Evolutionary conservation across 2,888 invertebrate species (phyloP), one percentile per base, ranked within the genome.

Genomic region (Protophormia terraenovae): DNA sequence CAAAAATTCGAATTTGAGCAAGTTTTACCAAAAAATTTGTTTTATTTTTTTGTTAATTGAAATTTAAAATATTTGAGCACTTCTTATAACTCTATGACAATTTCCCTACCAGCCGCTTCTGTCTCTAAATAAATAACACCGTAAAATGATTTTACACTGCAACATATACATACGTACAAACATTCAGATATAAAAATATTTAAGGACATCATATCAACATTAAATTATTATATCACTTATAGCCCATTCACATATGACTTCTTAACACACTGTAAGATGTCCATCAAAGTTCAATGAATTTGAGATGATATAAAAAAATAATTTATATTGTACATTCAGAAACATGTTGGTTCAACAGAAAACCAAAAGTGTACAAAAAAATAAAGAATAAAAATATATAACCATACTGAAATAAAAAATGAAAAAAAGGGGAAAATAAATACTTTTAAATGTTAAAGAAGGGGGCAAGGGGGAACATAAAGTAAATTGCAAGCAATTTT

Each of bases 231-330:
- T 19, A 22, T 29, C 55, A 55, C 29, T 66, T 41, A 47, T 73
- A 47, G 73, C 19, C n/a, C 76, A 41, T 22, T 66, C 76, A 69
- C 45, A 81, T 60, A 10, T 76, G 60, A 53, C 69, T 76, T 62
- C 41, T 45, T 75, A 69, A 53, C 67, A 55, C 53, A 38, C 22
- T 69, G 32, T 45, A 29, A 53, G 35, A 62, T 75, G 77, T 85
- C 84, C 81, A 82, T 85, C 84, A 85, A 81, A 85, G 78, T 81
- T 85, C 84, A 85, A 69, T 85, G 81, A 73, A 81, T 84, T 84
- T 38, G 10, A 67, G 66, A 67, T 73, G 72, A 19, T 29, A 38
- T 55, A 50, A 35, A 38, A 58, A 69, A 16, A 47, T n/a, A 22
- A 32, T 47, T 47, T 58, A 62, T 47, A 60, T n/a, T n/a, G n/a